Percentiles rank a stretch among this genome's conserved stretches.
These are phyloP conservation scores for Lophotriccus pileatus DNA, from an alignment of 2,797 vertebrate genomes.

Conservation along the genomic window DNA sequence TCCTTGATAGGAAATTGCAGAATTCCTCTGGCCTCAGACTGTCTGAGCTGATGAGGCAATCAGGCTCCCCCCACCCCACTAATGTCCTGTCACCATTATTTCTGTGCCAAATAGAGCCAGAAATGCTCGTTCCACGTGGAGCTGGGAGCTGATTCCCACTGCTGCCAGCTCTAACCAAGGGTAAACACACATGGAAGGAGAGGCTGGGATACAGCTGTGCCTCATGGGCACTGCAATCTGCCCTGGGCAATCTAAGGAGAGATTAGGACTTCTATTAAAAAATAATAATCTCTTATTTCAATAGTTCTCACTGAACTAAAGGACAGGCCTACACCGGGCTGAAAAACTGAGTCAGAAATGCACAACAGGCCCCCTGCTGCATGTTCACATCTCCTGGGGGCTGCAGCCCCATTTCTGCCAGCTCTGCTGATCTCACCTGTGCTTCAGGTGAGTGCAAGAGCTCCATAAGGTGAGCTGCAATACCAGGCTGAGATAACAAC, in stretches of 20 bases:
- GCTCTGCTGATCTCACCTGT: background rate
- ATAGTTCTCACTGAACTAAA: background rate
- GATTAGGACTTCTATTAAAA: background rate
- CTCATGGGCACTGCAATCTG: background rate
- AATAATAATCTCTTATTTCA: background rate
- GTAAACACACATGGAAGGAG: background rate
- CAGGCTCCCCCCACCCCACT: background rate
- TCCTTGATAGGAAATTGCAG: constrained; percentile 14
- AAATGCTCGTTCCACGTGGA: background rate
- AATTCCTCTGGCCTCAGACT: constrained; percentile 26
- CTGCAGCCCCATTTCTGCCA: background rate
- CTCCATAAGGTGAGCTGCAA: background rate
- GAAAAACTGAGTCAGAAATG: background rate
- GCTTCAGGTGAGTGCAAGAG: background rate
- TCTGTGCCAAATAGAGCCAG: background rate
- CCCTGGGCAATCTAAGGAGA: background rate
- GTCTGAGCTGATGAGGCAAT: constrained; percentile 5
- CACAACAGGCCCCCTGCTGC: background rate
- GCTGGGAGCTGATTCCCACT: background rate
- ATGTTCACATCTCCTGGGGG: background rate
- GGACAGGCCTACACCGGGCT: background rate
- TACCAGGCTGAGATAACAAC: background rate
- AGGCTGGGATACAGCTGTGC: background rate
- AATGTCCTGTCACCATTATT: background rate
- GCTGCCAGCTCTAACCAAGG: background rate